Evolutionary conservation across 1,140 invertebrate genomes (phyloP).

Genomic region (Saccostrea cuccullata): DNA sequence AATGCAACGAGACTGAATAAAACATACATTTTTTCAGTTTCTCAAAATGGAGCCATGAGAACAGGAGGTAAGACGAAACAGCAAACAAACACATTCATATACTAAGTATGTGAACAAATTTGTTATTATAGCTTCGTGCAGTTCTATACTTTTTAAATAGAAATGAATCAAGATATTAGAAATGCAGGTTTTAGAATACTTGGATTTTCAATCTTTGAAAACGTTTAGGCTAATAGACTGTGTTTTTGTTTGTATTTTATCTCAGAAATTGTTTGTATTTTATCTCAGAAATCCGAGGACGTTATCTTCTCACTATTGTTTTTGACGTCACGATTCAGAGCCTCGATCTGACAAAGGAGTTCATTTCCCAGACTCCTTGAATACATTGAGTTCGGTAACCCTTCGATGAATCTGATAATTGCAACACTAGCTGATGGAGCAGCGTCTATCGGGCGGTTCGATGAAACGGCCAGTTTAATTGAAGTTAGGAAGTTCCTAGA

Average conservation of each 20-base stretch:
- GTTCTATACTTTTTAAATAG: not conserved
- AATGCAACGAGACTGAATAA: not conserved
- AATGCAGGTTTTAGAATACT: not conserved
- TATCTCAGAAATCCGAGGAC: not conserved
- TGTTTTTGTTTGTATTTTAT: not conserved
- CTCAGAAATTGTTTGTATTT: no score
- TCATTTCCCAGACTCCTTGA: not conserved
- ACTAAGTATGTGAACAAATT: not conserved
- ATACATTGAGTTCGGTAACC: not conserved
- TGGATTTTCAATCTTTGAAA: not conserved
- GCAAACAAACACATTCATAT: not conserved
- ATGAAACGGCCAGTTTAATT: not conserved
- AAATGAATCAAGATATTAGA: not conserved
- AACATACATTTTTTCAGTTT: conserved; percentile 15
- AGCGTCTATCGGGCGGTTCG: not conserved
- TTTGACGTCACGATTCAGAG: conserved; percentile 27
- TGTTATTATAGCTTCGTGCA: not conserved
- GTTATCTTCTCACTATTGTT: not conserved
- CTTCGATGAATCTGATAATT: not conserved
- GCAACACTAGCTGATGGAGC: not conserved
- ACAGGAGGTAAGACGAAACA: conserved; percentile 8
- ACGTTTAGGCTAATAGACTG: not conserved
- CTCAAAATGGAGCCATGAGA: not conserved
- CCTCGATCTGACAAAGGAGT: not conserved
- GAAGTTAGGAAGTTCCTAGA: not conserved